These are phyloP conservation scores for Himalopsyche phryganea DNA, from an alignment of 1,140 invertebrate genomes.

Conservation along the genomic window DNA sequence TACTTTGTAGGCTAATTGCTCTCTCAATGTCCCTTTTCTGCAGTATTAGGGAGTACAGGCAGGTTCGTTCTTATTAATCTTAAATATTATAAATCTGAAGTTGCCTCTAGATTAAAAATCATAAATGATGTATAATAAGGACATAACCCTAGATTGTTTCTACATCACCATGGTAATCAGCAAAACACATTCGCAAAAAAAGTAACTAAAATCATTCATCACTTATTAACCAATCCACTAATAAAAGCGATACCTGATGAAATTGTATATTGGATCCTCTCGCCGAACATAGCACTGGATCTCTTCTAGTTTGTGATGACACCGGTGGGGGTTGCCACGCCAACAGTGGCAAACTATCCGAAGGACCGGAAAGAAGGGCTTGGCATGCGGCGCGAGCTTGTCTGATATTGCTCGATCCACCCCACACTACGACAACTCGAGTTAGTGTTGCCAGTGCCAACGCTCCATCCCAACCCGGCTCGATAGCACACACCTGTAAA, in stretches of 20 bases:
- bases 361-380: slow-evolving; percentile 54
- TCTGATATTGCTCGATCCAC: slow-evolving; percentile 40
- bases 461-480: slow-evolving; percentile 63
- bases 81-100: no score
- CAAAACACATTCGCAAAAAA: no score
- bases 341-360: slow-evolving; percentile 77
- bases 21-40: no score
- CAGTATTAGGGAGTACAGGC: no score
- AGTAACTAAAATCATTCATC: no score
- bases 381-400: slow-evolving; percentile 42
- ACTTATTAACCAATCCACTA: no score
- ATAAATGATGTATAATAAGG: no score
- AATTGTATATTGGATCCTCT: slow-evolving; percentile 77
- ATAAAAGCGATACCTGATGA: slow-evolving; percentile 81
- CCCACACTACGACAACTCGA: slow-evolving; percentile 84
- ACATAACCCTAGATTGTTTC: no score
- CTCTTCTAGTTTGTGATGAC: slow-evolving; percentile 59
- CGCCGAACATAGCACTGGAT: slow-evolving; percentile 84
- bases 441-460: slow-evolving; percentile 91
- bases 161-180: no score
- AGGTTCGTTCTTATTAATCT: no score
- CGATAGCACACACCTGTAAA: slow-evolving; percentile 64
- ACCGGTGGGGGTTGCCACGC: slow-evolving; percentile 91
- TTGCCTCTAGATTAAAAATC: no score
- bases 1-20: no score